Base-by-base conservation (phyloP, 2,113 vertebrate species). In the Xiphias gladius region DNA sequence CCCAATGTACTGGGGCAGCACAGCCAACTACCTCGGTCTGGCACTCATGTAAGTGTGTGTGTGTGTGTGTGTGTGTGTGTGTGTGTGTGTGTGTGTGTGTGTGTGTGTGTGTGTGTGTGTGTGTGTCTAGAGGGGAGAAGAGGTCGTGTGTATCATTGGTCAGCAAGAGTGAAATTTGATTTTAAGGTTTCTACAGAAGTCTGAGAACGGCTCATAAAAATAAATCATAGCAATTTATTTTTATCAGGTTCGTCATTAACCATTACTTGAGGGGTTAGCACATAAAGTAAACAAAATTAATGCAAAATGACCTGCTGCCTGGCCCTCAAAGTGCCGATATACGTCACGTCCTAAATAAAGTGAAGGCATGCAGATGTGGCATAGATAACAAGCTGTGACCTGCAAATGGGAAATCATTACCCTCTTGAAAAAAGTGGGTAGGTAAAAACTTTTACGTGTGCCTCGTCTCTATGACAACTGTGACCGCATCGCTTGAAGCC, bases 1-100 rank as follows among this genome's bases (percentile, higher is more conserved):
- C 58, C 98, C 98, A 5, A 99, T 99, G 98, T 99, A 99, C 91
- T 99, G 97, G 98, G 98, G 98, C 67, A 99, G 97, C 92, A 98
- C 97, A 0, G 95, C 94, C 26, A 90, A 96, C 92, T 99, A 99
- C 95, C 94, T 99, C n/a, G 98, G 98, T 79, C 96, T 97, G 93
- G 96, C 97, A 24, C 57, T 99, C 72, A 94, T 97, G 98, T 99
- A 94, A 98, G 97, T 97, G 32, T 75, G 9, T 54, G 28, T 64
- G 50, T 52, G 43, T 79, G 55, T 22, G 22, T 48, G 37, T 52
- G 19, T 28, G 55, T 22, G 22, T 48, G 37, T 77, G 58, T 62
- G 19, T 19, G 22, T 65, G 97, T 97, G 32, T 76, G 17, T 54
- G 35, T 64, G 37, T 52, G 43, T 79, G 55, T 22, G 41, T 78